Conservation (phyloP, 2,888 invertebrate genomes). For the Ceriagrion tenellum region DNA sequence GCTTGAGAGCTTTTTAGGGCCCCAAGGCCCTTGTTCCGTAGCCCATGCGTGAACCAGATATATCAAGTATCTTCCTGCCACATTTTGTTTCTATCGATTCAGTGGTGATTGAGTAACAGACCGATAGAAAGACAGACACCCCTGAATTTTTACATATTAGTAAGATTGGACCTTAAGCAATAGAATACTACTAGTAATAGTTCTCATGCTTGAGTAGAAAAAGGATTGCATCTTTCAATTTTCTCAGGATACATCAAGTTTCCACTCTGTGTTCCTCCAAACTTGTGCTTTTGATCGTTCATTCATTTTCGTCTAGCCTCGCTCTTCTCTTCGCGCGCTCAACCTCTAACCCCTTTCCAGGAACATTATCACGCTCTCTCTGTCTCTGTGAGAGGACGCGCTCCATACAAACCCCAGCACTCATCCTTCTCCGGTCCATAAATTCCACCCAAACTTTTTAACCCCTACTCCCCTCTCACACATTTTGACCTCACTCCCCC, state of each 20-base stretch:
- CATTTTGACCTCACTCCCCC: not conserved
- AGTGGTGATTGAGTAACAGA: too few species aligned
- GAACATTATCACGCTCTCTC: not conserved
- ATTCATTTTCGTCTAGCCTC: not conserved
- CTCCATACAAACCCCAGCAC: not conserved
- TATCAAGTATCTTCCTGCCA: too few species aligned
- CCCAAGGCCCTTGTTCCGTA: too few species aligned
- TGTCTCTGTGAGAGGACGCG: not conserved
- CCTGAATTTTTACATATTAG: too few species aligned
- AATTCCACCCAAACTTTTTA: not conserved
- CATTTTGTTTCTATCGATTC: too few species aligned
- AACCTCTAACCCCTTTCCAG: not conserved
- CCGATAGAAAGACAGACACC: too few species aligned
- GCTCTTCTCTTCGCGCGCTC: not conserved
- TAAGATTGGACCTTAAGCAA: too few species aligned
- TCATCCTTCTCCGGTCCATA: not conserved
- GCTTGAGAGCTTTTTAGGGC: too few species aligned
- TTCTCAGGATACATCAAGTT: not conserved
- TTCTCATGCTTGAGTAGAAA: not conserved
- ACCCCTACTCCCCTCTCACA: not conserved
- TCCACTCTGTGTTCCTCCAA: not conserved
- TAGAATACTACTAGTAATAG: too few species aligned
- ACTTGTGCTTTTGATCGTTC: not conserved
- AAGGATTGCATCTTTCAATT: not conserved
- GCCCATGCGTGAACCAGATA: too few species aligned